phyloP scores from a whole-genome alignment of 2,888 invertebrate genomes.

The Papilio protenor region DNA sequence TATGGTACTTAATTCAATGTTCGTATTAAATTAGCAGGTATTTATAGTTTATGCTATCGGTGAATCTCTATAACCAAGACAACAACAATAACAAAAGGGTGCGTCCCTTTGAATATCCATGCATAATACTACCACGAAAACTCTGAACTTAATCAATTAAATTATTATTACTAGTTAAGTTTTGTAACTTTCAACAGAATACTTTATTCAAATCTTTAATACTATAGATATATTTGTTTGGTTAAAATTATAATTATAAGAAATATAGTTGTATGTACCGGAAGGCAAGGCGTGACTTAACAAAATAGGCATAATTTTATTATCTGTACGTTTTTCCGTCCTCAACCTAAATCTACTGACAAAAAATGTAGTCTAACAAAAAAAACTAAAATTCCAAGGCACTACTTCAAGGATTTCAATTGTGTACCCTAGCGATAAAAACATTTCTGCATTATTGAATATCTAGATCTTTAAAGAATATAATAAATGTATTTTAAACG shows the following conservation, averaged over 20 bases:
- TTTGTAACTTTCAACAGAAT: neutral
- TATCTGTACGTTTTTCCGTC: constrained; percentile 12
- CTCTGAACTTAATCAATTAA: constrained; percentile 28
- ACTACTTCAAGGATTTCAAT: constrained; percentile 30
- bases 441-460: constrained; percentile 44
- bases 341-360: constrained; percentile 14
- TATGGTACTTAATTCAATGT: neutral
- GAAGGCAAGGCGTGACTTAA: neutral
- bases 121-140: constrained; percentile 23
- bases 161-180: neutral
- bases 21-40: neutral
- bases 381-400: constrained; percentile 29
- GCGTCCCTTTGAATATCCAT: constrained; percentile 25
- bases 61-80: constrained; percentile 32
- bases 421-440: constrained; percentile 29
- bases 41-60: neutral
- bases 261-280: neutral
- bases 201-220: neutral
- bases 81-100: constrained; percentile 34
- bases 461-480: constrained; percentile 27
- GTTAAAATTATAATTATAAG: neutral
- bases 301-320: constrained; percentile 8
- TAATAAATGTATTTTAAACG: constrained; percentile 45
- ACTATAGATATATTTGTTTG: neutral
- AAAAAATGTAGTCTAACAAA: constrained; percentile 18